Evolutionary conservation across 2,888 invertebrate genomes (phyloP).

Genomic region (Pristionchus entomophagus): DNA sequence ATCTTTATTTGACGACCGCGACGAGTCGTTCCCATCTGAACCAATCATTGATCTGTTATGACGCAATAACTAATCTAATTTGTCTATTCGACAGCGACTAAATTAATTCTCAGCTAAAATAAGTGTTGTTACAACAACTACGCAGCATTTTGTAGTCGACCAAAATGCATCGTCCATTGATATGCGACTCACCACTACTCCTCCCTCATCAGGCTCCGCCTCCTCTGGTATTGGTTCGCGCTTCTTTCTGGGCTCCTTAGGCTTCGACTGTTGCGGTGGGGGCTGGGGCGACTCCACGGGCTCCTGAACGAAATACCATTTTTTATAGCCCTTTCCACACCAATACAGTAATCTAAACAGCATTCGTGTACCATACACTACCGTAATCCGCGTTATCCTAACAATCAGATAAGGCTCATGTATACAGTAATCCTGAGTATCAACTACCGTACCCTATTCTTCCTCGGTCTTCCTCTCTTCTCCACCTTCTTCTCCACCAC

Average conservation of each 20-base stretch:
- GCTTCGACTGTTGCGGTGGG: neutral
- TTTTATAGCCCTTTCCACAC: neutral
- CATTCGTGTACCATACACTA: too few relatives aligned
- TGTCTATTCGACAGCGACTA: too few relatives aligned
- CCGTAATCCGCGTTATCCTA: too few relatives aligned
- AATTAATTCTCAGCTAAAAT: too few relatives aligned
- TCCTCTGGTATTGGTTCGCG: neutral
- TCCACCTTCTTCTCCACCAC: neutral
- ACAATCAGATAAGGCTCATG: too few relatives aligned
- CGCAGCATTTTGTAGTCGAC: too few relatives aligned
- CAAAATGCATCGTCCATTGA: neutral
- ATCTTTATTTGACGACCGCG: constrained; percentile 28
- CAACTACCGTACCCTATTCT: neutral
- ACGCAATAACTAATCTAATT: too few relatives aligned
- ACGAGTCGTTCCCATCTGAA: neutral
- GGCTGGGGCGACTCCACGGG: neutral
- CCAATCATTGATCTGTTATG: too few relatives aligned
- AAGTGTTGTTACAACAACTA: too few relatives aligned
- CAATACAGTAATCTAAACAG: too few relatives aligned
- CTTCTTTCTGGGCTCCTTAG: neutral
- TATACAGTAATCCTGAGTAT: neutral
- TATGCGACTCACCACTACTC: neutral
- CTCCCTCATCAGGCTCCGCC: neutral
- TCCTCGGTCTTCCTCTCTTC: neutral
- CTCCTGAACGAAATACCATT: neutral